These are phyloP conservation scores for Arizona elegans DNA, from an alignment of 2,113 vertebrate genomes.

Conservation along the genomic window DNA sequence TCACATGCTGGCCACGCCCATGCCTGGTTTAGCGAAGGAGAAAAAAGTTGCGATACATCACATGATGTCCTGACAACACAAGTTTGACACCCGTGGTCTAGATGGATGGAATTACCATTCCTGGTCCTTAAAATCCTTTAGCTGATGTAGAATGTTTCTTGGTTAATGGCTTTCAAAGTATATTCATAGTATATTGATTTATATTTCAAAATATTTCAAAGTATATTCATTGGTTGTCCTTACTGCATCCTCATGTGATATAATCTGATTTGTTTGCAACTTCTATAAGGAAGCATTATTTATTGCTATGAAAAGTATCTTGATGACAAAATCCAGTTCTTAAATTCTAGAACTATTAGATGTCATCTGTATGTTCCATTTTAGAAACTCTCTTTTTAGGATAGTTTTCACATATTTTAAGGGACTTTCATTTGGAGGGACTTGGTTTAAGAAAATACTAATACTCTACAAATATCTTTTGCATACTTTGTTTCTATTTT, in stretches of 20 bases:
- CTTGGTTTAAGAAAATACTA: not conserved
- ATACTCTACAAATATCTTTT: not conserved
- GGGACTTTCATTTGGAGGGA: not conserved
- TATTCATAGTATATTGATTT: too few relatives aligned
- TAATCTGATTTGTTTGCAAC: not conserved
- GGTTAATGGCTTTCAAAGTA: not conserved
- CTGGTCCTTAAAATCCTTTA: not conserved
- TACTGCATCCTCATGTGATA: not conserved
- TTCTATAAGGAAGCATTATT: not conserved
- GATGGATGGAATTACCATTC: not conserved
- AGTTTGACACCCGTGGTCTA: too few relatives aligned
- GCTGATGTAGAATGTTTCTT: not conserved
- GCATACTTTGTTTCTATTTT: not conserved
- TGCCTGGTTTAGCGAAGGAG: too few relatives aligned
- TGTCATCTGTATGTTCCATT: not conserved
- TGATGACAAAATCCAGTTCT: not conserved
- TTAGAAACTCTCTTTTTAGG: not conserved
- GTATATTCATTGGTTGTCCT: not conserved
- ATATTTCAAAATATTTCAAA: too few relatives aligned
- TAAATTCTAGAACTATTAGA: not conserved
- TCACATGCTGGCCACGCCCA: too few relatives aligned
- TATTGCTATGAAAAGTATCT: not conserved
- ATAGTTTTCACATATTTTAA: not conserved
- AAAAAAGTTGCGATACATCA: too few relatives aligned
- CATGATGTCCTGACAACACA: accelerated